These are phyloP conservation scores for Pseudorasbora parva DNA, from an alignment of 2,113 vertebrate species.

Conservation along the genomic window DNA sequence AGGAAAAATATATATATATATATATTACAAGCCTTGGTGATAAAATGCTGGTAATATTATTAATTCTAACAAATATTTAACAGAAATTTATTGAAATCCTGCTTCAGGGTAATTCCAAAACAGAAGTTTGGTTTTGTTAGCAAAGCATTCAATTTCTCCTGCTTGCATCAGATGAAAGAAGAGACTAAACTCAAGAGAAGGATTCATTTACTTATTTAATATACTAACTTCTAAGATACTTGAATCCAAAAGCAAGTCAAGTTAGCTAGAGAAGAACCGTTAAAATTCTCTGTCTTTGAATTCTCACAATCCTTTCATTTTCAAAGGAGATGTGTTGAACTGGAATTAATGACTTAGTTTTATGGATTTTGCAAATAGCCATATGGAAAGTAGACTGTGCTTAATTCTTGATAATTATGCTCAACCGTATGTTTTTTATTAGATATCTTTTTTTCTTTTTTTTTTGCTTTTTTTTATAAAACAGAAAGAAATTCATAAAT, in stretches of 20 bases:
- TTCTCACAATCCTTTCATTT: constrained; percentile 26
- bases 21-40: constrained; percentile 9
- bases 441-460: neutral
- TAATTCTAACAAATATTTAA: constrained; percentile 18
- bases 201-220: constrained; percentile 40
- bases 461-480: neutral
- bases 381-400: constrained; percentile 23
- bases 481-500: neutral
- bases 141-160: constrained; percentile 32
- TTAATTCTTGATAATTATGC: neutral
- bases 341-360: constrained; percentile 24
- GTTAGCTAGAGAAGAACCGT: constrained; percentile 12
- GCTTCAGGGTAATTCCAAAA: neutral
- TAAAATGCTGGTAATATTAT: neutral
- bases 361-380: constrained; percentile 33
- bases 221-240: constrained; percentile 26
- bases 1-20: too few species aligned
- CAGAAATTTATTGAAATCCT: neutral
- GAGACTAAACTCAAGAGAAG: constrained; percentile 24
- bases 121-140: constrained; percentile 24
- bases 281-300: constrained; percentile 20
- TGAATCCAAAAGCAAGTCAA: constrained; percentile 26
- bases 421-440: constrained; percentile 20
- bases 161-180: constrained; percentile 49
- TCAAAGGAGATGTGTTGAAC: constrained; percentile 6